phyloP scores from a whole-genome alignment of 2,888 invertebrate genomes.

The Parapristionchus giblindavisi region DNA sequence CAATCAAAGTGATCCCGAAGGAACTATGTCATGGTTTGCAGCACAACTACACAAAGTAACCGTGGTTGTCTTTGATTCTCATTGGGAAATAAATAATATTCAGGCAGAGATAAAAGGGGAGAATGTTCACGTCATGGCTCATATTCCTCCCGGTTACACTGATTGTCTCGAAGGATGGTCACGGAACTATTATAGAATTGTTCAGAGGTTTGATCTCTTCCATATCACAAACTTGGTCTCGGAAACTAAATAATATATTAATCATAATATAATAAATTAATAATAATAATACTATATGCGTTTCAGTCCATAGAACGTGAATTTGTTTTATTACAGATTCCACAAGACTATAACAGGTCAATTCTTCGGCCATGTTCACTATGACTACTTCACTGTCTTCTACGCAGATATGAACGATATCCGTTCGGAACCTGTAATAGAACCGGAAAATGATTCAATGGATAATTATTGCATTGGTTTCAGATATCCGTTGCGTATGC shows the following conservation, averaged over 20 bases:
- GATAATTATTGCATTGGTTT: too few relatives aligned
- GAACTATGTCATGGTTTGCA: conserved; percentile 84
- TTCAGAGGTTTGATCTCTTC: conserved; percentile 67
- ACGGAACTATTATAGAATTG: conserved; percentile 77
- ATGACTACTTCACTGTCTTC: conserved; percentile 86
- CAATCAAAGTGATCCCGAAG: conserved; percentile 84
- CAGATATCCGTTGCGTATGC: conserved; percentile 76
- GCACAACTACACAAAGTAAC: conserved; percentile 74
- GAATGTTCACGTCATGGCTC: conserved; percentile 82
- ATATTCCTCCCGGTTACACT: conserved; percentile 82
- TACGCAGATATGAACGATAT: conserved; percentile 74
- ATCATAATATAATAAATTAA: not conserved
- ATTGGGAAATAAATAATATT: too few relatives aligned
- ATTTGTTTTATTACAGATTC: too few relatives aligned
- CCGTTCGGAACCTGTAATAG: conserved; percentile 72
- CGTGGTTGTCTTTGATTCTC: too few relatives aligned
- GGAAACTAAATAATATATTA: not conserved
- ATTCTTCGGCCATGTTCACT: conserved; percentile 91
- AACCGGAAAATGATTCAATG: too few relatives aligned
- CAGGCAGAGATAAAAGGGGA: conserved; percentile 80
- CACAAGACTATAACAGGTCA: conserved; percentile 81
- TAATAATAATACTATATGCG: too few relatives aligned
- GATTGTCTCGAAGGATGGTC: conserved; percentile 84
- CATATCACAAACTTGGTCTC: not conserved
- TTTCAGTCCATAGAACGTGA: too few relatives aligned